phyloP scores from a whole-genome alignment of 2,113 vertebrate genomes.

The Phyllopteryx taeniolatus region DNA sequence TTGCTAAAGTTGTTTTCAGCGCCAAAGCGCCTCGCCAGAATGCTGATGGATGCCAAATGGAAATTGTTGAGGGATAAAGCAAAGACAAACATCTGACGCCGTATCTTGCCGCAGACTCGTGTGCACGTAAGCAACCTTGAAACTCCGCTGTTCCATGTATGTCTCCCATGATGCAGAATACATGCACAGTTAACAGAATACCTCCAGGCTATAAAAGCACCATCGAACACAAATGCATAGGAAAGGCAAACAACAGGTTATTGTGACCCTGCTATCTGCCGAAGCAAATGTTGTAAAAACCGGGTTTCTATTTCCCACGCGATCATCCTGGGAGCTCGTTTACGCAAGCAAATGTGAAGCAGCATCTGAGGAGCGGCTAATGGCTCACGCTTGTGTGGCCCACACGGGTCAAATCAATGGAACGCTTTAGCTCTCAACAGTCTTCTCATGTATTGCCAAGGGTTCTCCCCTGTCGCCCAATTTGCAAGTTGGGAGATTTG shows the following conservation, averaged over 20 bases:
- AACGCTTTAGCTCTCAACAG: constrained; percentile 58
- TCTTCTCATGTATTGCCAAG: constrained; percentile 69
- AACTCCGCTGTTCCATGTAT: neutral
- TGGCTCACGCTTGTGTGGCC: constrained; percentile 65
- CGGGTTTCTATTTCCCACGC: constrained; percentile 34
- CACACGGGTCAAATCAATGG: constrained; percentile 76
- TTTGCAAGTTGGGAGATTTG: constrained; percentile 69
- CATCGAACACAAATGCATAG: neutral
- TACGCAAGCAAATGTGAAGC: constrained; percentile 62
- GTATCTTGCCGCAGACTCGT: constrained; percentile 2
- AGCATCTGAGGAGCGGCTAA: constrained; percentile 67
- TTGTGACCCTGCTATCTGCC: constrained; percentile 39
- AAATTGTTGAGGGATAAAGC: constrained; percentile 46
- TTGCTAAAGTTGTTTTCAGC: constrained; percentile 59
- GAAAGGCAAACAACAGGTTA: constrained; percentile 61
- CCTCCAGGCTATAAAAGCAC: constrained; percentile 5
- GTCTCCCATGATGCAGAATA: neutral
- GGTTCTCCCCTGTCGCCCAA: constrained; percentile 66
- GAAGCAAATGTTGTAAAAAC: constrained; percentile 50
- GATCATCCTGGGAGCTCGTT: constrained; percentile 65
- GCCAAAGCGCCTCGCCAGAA: constrained; percentile 68
- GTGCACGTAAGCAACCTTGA: constrained; percentile 22
- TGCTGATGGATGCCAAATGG: constrained; percentile 63
- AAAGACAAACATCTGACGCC: constrained; percentile 61
- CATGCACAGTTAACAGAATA: neutral